Evolutionary conservation across 1,140 invertebrate genomes (phyloP).

Genomic region (Platorchestia sp.): DNA sequence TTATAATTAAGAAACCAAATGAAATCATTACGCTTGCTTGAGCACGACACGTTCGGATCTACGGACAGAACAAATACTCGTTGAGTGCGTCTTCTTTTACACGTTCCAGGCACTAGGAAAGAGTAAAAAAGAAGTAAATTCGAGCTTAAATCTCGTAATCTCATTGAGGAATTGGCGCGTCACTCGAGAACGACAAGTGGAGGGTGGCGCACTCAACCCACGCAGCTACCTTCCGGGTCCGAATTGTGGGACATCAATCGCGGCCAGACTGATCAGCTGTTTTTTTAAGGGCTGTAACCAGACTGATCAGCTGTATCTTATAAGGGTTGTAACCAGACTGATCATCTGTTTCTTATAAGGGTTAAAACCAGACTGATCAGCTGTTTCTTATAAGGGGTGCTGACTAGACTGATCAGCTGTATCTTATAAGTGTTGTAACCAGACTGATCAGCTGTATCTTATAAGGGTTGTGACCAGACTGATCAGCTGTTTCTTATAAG

Average conservation of each 20-base stretch:
- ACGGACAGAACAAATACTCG: neutral
- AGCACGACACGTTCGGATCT: neutral
- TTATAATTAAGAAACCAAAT: neutral
- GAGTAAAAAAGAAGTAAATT: neutral
- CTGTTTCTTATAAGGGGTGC: no score
- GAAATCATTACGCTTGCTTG: neutral
- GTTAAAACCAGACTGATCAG: no score
- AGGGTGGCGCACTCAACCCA: neutral
- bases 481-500: no score
- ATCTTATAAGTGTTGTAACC: no score
- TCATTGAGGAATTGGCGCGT: slow-evolving; percentile 40
- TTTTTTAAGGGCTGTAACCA: neutral
- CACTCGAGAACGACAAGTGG: neutral
- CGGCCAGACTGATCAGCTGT: neutral
- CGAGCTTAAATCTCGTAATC: neutral
- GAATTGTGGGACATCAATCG: no score
- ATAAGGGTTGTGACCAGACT: no score
- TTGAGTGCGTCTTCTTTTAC: neutral
- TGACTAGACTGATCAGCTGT: no score
- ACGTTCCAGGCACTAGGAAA: neutral
- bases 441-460: no score
- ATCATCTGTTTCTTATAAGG: no score
- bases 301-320: neutral
- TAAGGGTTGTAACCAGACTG: no score
- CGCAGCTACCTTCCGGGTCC: no score